phyloP scores from a whole-genome alignment of 2,888 invertebrate species.

The Galeopsomyia nigrocyanea region DNA sequence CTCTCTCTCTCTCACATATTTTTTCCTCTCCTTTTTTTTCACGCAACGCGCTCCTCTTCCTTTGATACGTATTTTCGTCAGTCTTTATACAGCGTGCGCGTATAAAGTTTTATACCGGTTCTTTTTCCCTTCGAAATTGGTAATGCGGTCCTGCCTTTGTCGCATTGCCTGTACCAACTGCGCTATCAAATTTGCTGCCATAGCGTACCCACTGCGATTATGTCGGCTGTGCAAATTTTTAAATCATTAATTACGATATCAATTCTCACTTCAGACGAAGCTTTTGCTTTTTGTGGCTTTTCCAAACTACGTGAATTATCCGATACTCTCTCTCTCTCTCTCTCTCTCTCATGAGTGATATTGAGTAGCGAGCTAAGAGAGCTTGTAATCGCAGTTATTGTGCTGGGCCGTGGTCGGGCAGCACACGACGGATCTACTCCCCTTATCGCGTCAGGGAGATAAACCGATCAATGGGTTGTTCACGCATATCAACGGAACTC shows the following conservation, averaged over 20 bases:
- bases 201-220: neutral
- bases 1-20: constrained; percentile 15
- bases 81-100: constrained; percentile 8
- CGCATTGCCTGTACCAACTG: no score
- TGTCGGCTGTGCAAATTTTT: neutral
- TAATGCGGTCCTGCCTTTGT: no score
- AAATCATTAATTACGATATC: no score
- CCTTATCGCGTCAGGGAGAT: no score
- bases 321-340: neutral
- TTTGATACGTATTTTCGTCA: constrained; percentile 19
- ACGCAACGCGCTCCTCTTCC: constrained; percentile 31
- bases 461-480: no score
- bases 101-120: constrained; percentile 35
- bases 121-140: neutral
- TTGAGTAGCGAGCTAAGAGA: neutral
- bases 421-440: no score
- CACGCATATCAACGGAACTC: no score
- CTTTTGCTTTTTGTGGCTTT: neutral
- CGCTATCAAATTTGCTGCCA: no score
- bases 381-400: no score
- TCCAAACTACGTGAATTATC: neutral
- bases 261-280: no score
- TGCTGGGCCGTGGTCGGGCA: no score
- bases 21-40: constrained; percentile 17
- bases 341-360: neutral